phyloP scores from a whole-genome alignment of 2,797 vertebrate species.

The Mus spretus region DNA sequence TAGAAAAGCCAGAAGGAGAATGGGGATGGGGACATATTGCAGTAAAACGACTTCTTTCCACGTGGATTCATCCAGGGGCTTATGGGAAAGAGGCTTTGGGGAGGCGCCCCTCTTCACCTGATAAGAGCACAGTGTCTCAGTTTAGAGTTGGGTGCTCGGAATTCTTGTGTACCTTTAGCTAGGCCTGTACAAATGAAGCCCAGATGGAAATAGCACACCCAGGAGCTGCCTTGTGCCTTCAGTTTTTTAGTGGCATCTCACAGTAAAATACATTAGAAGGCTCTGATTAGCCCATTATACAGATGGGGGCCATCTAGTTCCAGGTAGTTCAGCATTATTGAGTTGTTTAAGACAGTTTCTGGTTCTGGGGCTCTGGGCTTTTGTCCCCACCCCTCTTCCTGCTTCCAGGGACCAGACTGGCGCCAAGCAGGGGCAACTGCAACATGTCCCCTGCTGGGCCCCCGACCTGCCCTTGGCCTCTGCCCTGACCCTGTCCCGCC shows the following conservation, averaged over 20 bases:
- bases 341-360: constrained; percentile 24
- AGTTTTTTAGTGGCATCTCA: not conserved
- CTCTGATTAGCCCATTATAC: constrained; percentile 24
- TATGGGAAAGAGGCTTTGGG: not conserved
- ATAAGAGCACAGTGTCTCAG: not conserved
- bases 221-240: constrained; percentile 9
- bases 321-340: not conserved
- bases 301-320: constrained; percentile 18
- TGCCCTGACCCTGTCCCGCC: constrained; percentile 80
- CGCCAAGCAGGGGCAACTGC: constrained; percentile 53
- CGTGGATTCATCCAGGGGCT: not conserved
- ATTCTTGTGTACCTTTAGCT: not conserved
- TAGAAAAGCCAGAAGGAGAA: no score
- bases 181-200: not conserved
- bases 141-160: not conserved
- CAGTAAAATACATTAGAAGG: not conserved
- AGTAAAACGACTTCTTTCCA: not conserved
- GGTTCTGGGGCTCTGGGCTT: constrained; percentile 45
- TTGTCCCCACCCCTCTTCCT: constrained; percentile 73
- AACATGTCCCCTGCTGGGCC: constrained; percentile 79
- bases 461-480: constrained; percentile 84
- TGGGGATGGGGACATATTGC: not conserved
- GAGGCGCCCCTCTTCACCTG: not conserved
- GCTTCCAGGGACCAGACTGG: constrained; percentile 67
- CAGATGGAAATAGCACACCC: not conserved